Base-by-base conservation (phyloP, 2,113 vertebrate species). In the Potamarius usumacintae region DNA sequence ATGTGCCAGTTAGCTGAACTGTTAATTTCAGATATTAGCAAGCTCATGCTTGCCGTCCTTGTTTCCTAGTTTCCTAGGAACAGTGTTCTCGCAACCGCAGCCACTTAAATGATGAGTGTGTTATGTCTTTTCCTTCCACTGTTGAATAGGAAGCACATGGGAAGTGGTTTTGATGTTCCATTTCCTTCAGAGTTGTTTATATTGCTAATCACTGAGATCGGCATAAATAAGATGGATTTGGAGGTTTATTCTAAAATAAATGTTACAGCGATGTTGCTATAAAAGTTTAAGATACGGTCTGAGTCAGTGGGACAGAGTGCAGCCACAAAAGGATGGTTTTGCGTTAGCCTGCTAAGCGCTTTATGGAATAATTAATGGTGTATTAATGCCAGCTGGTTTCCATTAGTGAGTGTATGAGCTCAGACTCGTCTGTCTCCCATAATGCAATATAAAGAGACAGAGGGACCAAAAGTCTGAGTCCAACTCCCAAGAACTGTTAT, bases 311-410 rank as follows among this genome's bases (percentile, higher is more conserved):
- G 81, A 82, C 60, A 15, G 81, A 82, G 81, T 17, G 15, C 34
- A 50, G 42, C 81, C 81, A 18, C 81, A 63, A 63, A 7, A 25
- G 81, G 58, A 82, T 7, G n/a, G 60, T 52, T 63, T 83, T 65
- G 48, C 22, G 48, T 60, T 65, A 67, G 74, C 76, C 74, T 65
- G 60, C 58, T 52, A 89, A 71, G 76, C 62, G 53, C 74, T 83
- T 80, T 80, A 72, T 84, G 81, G 69, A 85, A 88, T 88, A 86
- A 89, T 91, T 89, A 91, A 91, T 88, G 85, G 82, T 63, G 86
- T 89, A 89, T 91, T 89, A 88, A 88, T 84, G 74, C 67, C 88
- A 91, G 87, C 87, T 91, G 88, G 76, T 89, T 60, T 77, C 88
- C 85, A 91, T 89, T 89, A 88, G 82, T 58, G 83, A 88, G 84